These are phyloP conservation scores for Tapirus terrestris DNA, from an alignment of 2,113 vertebrate species.

Conservation along the genomic window DNA sequence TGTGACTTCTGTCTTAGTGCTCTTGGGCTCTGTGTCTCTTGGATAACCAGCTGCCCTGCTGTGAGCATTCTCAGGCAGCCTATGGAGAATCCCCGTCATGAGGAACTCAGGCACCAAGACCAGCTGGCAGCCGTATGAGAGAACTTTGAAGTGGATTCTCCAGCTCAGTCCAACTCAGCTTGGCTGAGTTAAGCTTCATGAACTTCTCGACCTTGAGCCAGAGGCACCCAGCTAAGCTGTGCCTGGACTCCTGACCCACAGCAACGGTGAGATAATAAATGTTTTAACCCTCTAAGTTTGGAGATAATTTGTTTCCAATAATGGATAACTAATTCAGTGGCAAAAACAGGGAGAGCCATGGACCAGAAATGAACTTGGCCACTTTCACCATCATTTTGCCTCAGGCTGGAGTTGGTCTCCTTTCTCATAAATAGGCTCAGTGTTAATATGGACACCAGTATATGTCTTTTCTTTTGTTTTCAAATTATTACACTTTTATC, in stretches of 20 bases:
- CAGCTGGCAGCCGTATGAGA: fast-evolving
- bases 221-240: not conserved
- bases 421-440: not conserved
- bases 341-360: not conserved
- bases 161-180: not conserved
- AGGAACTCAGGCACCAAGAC: not conserved
- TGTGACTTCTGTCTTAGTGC: not conserved
- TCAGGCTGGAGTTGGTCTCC: not conserved
- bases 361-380: not conserved
- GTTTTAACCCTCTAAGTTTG: not conserved
- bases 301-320: not conserved
- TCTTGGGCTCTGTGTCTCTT: not conserved
- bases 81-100: fast-evolving
- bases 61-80: not conserved
- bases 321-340: not conserved
- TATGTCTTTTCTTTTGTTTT: not conserved
- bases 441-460: not conserved
- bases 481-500: not conserved
- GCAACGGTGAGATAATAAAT: not conserved
- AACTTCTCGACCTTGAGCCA: not conserved
- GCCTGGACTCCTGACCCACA: not conserved
- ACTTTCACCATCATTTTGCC: not conserved
- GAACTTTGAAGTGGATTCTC: not conserved
- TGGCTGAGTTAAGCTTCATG: not conserved
- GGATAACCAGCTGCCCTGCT: not conserved